Conservation (phyloP, 1,140 invertebrate genomes). For the Apis florea region DNA sequence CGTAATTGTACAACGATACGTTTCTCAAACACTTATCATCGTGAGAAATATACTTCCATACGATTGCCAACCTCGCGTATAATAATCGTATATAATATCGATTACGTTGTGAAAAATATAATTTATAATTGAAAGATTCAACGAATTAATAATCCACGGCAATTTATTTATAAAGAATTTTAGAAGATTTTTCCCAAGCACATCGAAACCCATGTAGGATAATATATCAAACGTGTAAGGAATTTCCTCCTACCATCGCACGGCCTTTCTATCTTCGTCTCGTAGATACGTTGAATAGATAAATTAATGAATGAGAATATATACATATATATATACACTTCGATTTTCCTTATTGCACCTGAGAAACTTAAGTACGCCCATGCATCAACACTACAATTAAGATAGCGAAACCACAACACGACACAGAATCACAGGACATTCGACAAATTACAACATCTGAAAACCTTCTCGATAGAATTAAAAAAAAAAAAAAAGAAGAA, state of each 20-base stretch:
- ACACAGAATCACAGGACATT: neutral
- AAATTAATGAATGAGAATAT: neutral
- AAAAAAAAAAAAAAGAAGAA: neutral
- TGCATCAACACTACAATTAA: constrained; percentile 2
- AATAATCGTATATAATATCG: neutral
- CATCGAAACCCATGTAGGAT: neutral
- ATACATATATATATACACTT: too few relatives aligned
- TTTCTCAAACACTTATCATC: too few relatives aligned
- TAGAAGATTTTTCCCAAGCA: neutral
- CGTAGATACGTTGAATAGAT: neutral
- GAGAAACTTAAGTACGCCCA: neutral
- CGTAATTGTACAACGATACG: too few relatives aligned
- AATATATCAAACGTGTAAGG: neutral
- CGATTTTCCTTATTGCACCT: neutral
- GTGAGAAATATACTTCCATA: too few relatives aligned
- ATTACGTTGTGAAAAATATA: neutral
- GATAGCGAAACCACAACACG: constrained; percentile 7
- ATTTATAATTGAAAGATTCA: neutral
- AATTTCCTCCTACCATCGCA: neutral
- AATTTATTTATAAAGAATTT: neutral
- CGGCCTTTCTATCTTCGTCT: neutral
- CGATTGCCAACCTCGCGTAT: too few relatives aligned
- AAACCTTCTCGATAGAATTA: too few relatives aligned
- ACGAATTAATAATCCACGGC: neutral
- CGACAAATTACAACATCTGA: neutral